phyloP scores from a whole-genome alignment of 2,113 vertebrate genomes.

The Marmota flaviventris region DNA sequence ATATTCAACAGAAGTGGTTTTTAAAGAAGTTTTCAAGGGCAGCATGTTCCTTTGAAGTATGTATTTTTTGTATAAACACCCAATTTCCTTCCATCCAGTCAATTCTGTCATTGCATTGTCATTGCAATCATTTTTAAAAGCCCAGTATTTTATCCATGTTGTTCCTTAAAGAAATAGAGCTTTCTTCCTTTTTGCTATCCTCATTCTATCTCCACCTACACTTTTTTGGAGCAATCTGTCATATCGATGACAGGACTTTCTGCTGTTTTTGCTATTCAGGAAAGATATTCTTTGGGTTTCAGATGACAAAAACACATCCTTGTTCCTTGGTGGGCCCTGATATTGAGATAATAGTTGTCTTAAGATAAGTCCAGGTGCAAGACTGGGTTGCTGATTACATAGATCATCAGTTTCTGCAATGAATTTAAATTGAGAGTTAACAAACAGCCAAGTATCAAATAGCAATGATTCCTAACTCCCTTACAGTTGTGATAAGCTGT shows the following conservation, averaged over 20 bases:
- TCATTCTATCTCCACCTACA: not conserved
- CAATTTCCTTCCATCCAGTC: conserved; percentile 38
- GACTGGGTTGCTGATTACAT: conserved; percentile 22
- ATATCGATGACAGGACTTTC: not conserved
- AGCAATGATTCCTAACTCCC: not conserved
- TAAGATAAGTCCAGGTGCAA: conserved; percentile 27
- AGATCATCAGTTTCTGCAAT: not conserved
- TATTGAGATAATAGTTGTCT: conserved; percentile 2
- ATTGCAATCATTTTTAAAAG: conserved; percentile 53
- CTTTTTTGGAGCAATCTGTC: conserved; percentile 38
- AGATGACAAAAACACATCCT: not conserved
- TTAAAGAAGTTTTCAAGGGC: conserved; percentile 59
- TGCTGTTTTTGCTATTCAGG: conserved; percentile 30
- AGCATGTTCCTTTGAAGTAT: conserved; percentile 49
- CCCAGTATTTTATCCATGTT: not conserved
- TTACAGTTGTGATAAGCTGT: not conserved
- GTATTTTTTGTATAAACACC: conserved; percentile 31
- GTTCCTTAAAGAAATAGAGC: not conserved
- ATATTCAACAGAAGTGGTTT: conserved; percentile 23
- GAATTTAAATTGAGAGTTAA: conserved; percentile 16
- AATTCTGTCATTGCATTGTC: conserved; percentile 16
- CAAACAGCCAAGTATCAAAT: not conserved
- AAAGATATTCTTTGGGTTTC: conserved; percentile 47
- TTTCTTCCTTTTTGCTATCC: not conserved
- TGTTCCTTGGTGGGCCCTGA: not conserved